phyloP scores from a whole-genome alignment of 2,797 vertebrate genomes.

The Periparus ater region DNA sequence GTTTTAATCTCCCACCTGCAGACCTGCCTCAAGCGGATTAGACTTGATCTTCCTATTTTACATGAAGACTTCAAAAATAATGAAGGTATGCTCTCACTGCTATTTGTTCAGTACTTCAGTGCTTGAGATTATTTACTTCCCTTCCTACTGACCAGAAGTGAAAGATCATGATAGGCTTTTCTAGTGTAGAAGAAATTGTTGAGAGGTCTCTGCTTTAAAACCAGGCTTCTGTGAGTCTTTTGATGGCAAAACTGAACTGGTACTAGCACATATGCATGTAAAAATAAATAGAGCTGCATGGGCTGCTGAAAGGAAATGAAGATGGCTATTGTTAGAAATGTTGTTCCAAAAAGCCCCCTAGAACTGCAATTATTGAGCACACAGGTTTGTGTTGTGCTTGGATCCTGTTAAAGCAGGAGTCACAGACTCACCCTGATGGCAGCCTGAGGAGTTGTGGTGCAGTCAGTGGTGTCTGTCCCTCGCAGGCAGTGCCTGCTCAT shows the following conservation, averaged over 20 bases:
- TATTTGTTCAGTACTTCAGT: background rate
- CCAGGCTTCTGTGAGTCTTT: background rate
- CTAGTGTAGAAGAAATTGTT: background rate
- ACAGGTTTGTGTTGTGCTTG: background rate
- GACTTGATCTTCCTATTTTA: slow-evolving; percentile 91
- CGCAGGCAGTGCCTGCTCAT: background rate
- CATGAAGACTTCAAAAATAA: slow-evolving; percentile 86
- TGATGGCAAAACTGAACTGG: background rate
- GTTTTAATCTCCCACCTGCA: slow-evolving; percentile 60
- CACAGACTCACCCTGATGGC: fast-evolving
- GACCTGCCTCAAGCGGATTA: slow-evolving; percentile 95
- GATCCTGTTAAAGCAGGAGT: background rate
- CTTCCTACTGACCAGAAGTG: background rate
- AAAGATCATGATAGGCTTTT: background rate
- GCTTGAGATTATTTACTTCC: background rate
- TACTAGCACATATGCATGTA: fast-evolving
- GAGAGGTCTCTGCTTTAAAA: background rate
- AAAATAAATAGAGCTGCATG: background rate
- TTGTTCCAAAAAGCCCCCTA: fast-evolving
- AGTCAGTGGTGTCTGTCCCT: too few species aligned
- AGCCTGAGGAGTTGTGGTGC: fast-evolving
- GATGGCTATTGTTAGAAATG: background rate
- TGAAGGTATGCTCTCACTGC: slow-evolving; percentile 59
- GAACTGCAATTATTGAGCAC: background rate
- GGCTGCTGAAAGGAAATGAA: background rate